Evolutionary conservation across 2,797 vertebrate genomes (phyloP).

Genomic region (Notolepis coatsorum): DNA sequence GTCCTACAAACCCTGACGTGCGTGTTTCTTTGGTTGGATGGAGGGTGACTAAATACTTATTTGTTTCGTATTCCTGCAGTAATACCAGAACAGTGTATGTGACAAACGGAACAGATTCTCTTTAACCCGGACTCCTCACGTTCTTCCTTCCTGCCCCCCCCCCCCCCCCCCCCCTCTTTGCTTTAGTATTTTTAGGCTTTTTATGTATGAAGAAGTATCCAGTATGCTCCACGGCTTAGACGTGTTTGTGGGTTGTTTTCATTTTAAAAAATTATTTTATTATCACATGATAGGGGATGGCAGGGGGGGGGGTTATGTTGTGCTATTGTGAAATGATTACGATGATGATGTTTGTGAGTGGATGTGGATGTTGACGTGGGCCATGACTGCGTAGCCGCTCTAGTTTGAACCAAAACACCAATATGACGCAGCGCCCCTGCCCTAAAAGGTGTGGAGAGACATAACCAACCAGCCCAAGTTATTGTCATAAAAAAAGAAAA

Average conservation of each 20-base stretch:
- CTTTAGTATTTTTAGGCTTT: slow-evolving; percentile 17
- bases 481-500: slow-evolving; percentile 20
- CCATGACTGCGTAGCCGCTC: slow-evolving; percentile 18
- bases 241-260: not conserved
- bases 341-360: slow-evolving; percentile 25
- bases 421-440: slow-evolving; percentile 48
- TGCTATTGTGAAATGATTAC: slow-evolving; percentile 41
- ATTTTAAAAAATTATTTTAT: no score
- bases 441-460: slow-evolving; percentile 38
- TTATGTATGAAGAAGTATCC: slow-evolving; percentile 19
- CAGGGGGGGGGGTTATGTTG: slow-evolving; percentile 18
- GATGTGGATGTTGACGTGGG: slow-evolving; percentile 17
- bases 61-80: slow-evolving; percentile 5
- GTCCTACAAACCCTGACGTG: not conserved
- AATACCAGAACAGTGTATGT: not conserved
- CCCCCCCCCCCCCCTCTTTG: not conserved
- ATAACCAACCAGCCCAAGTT: slow-evolving; percentile 44
- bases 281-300: slow-evolving; percentile 27
- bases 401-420: slow-evolving; percentile 58
- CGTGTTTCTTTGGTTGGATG: slow-evolving; percentile 1
- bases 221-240: not conserved
- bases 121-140: not conserved
- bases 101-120: not conserved
- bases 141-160: not conserved
- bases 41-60: not conserved